Evolutionary conservation across 2,113 vertebrate genomes (phyloP).

Genomic region (Eulemur rufifrons): DNA sequence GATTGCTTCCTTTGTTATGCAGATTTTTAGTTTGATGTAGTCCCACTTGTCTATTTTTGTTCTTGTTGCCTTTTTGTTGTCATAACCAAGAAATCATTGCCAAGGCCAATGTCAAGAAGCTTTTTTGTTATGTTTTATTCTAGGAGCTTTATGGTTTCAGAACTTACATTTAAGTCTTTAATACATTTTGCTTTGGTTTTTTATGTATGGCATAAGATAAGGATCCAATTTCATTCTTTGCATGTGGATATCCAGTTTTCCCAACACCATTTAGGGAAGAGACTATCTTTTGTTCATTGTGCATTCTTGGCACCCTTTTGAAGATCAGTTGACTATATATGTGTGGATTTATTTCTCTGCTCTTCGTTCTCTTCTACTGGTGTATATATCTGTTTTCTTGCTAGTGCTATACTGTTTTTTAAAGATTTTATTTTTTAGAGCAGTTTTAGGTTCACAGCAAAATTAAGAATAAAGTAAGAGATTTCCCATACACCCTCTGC

Average conservation of each 20-base stretch:
- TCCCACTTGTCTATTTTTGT: not conserved
- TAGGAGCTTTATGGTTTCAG: not conserved
- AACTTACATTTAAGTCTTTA: not conserved
- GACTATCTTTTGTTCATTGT: not conserved
- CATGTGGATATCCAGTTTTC: not conserved
- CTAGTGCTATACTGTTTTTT: not conserved
- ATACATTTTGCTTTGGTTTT: not conserved
- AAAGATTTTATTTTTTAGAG: not conserved
- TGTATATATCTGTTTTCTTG: not conserved
- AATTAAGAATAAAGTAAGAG: not conserved
- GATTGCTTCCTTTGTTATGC: not conserved
- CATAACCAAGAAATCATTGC: not conserved
- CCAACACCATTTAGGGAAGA: not conserved
- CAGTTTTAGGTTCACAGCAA: not conserved
- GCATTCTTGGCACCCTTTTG: not conserved
- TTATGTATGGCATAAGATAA: not conserved
- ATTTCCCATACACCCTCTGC: not conserved
- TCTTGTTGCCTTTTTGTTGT: not conserved
- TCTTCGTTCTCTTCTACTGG: not conserved
- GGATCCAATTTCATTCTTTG: not conserved
- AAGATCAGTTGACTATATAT: not conserved
- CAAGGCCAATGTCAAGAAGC: not conserved
- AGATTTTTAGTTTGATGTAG: not conserved
- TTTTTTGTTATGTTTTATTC: not conserved
- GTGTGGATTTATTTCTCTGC: not conserved